phyloP scores from a whole-genome alignment of 2,797 vertebrate genomes.

The Diplodus puntazzo region DNA sequence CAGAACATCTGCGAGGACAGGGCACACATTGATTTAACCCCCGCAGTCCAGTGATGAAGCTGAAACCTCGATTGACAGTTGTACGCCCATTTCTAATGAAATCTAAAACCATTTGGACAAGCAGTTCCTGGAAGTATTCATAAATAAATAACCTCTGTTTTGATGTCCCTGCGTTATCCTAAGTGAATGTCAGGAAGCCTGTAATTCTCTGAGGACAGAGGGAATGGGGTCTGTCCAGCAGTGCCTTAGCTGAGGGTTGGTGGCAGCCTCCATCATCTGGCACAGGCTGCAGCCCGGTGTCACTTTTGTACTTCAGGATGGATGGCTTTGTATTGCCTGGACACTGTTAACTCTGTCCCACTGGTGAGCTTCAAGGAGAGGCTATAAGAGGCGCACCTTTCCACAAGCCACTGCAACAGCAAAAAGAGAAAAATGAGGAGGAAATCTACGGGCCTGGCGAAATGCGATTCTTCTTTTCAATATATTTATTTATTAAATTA shows the following conservation, averaged over 20 bases:
- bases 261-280: constrained; percentile 82
- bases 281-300: constrained; percentile 71
- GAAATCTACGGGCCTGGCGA: constrained; percentile 41
- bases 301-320: constrained; percentile 81
- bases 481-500: constrained; percentile 79
- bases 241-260: constrained; percentile 66
- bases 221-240: constrained; percentile 73
- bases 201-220: constrained; percentile 72
- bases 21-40: constrained; percentile 72
- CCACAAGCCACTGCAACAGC: constrained; percentile 33
- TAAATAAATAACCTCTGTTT: constrained; percentile 87
- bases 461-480: constrained; percentile 71
- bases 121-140: constrained; percentile 83
- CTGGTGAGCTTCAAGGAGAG: constrained; percentile 77
- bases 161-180: constrained; percentile 79
- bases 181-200: constrained; percentile 82
- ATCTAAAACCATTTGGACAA: constrained; percentile 72
- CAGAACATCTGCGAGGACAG: constrained; percentile 56
- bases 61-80: constrained; percentile 72
- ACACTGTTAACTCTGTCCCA: constrained; percentile 76
- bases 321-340: constrained; percentile 73
- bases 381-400: constrained; percentile 59
- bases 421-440: constrained; percentile 19
- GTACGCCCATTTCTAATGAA: constrained; percentile 76
- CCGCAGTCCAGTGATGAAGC: constrained; percentile 37